Evolutionary conservation across 2,888 invertebrate genomes (phyloP).

Genomic region (Embidobia sp.): DNA sequence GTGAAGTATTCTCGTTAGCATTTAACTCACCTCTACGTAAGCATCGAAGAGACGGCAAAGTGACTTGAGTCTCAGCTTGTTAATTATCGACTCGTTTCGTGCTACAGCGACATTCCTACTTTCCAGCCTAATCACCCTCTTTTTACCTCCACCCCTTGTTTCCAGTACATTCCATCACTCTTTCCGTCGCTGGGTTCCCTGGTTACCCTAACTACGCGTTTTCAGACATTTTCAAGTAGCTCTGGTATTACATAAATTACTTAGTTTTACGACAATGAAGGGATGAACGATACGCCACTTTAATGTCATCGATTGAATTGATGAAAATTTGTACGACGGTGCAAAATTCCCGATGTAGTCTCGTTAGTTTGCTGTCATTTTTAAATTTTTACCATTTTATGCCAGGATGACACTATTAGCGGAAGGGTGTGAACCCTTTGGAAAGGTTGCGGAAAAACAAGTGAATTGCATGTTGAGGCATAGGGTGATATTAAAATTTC

Average conservation of each 20-base stretch:
- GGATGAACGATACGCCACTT: slow-evolving; percentile 27
- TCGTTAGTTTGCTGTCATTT: too few relatives aligned
- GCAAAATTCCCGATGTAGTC: too few relatives aligned
- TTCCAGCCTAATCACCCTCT: slow-evolving; percentile 77
- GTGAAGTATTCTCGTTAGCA: slow-evolving; percentile 76
- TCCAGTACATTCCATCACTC: slow-evolving; percentile 76
- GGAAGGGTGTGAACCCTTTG: too few relatives aligned
- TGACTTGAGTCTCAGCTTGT: slow-evolving; percentile 75
- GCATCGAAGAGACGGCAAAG: slow-evolving; percentile 67
- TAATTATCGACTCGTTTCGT: slow-evolving; percentile 79
- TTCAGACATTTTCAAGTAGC: slow-evolving; percentile 56
- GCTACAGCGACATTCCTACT: slow-evolving; percentile 66
- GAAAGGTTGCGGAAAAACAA: too few relatives aligned
- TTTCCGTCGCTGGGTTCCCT: slow-evolving; percentile 58
- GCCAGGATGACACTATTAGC: too few relatives aligned
- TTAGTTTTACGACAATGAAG: slow-evolving; percentile 34
- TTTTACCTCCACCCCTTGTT: slow-evolving; percentile 76
- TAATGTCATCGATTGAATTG: slow-evolving; percentile 15
- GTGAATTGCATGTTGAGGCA: too few relatives aligned
- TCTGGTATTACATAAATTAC: slow-evolving; percentile 57
- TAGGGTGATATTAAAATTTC: too few relatives aligned
- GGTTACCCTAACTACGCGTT: slow-evolving; percentile 51
- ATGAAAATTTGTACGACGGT: slow-evolving; percentile 9
- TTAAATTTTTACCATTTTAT: too few relatives aligned
- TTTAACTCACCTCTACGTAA: slow-evolving; percentile 66